Evolutionary conservation across 2,888 invertebrate genomes (phyloP), one percentile per base, ranked within the genome.

Genomic region (Drosophila dives): DNA sequence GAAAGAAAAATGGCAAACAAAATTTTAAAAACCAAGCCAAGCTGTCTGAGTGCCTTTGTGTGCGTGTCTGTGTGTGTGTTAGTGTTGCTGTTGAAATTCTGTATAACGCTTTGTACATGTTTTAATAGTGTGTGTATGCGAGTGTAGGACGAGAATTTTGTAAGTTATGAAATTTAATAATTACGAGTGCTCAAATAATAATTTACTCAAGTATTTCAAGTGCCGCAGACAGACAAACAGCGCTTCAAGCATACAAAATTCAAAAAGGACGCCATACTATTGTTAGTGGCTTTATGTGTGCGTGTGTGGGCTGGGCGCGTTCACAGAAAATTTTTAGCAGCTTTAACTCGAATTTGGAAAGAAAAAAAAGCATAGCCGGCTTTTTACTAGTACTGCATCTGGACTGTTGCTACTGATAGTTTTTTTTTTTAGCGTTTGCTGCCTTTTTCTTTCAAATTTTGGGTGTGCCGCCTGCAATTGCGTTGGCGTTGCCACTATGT

Each of bases 381-480:
- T 40, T 61, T 64, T 61, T 48, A 48, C 61, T 62, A 15, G 11
- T 26, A 29, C 1, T 42, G 33, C 11, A 29, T 38, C 26, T 63
- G 15, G 45, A 15, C 20, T 45, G 45, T 45, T 45, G 48, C 55
- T 80, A 58, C 65, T 45, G 59, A 73, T 65, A 74, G 60, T 62
- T 75, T 80, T 65, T 59, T 68, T 63, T 68, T 63, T 64, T 72
- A 68, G 45, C 23, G 45, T 23, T 74, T 70, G 72, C 68, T 69
- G 75, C 72, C 74, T 81, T 81, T 86, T 84, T 87, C 64, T 68
- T 60, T 71, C 58, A 75, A 74, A 74, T 91, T 90, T 91, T 91
- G 91, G 91, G 91, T 91, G 91, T 91, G 91, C 91, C 91, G 85
- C 85, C 86, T 85, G 75, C 72, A 80, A 72, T 75, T 90, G 88